Conservation (phyloP, 1,140 invertebrate species). For the Drosophila mojavensis region DNA sequence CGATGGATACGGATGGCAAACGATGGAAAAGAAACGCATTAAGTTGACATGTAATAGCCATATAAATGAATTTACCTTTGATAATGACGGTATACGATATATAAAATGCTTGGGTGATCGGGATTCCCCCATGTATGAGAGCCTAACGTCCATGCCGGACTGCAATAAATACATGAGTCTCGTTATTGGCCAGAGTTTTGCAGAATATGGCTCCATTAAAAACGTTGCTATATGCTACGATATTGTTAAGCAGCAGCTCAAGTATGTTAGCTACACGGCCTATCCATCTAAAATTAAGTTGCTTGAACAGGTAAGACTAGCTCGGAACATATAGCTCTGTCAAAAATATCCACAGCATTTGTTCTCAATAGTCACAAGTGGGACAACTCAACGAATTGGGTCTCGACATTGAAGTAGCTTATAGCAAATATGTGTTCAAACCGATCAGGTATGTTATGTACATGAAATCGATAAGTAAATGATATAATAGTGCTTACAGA, state of each 20-base stretch:
- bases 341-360: too few relatives aligned
- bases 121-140: conserved; percentile 36
- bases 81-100: too few relatives aligned
- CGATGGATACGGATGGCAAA: not conserved
- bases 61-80: too few relatives aligned
- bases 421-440: conserved; percentile 16
- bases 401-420: conserved; percentile 32
- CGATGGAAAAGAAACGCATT: not conserved
- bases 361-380: conserved; percentile 20
- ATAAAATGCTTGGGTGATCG: not conserved
- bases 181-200: conserved; percentile 29
- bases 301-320: conserved; percentile 19
- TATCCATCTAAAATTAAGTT: conserved; percentile 15
- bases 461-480: too few relatives aligned
- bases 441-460: conserved; percentile 20
- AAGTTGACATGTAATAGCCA: not conserved
- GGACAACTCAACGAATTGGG: conserved; percentile 46
- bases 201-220: conserved; percentile 11
- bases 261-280: conserved; percentile 47
- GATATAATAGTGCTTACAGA: too few relatives aligned
- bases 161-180: conserved; percentile 45
- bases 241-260: conserved; percentile 19
- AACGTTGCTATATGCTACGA: conserved; percentile 45
- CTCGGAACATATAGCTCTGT: not conserved
- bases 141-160: conserved; percentile 10